phyloP scores from a whole-genome alignment of 2,113 vertebrate genomes.

The Grammomys surdaster region DNA sequence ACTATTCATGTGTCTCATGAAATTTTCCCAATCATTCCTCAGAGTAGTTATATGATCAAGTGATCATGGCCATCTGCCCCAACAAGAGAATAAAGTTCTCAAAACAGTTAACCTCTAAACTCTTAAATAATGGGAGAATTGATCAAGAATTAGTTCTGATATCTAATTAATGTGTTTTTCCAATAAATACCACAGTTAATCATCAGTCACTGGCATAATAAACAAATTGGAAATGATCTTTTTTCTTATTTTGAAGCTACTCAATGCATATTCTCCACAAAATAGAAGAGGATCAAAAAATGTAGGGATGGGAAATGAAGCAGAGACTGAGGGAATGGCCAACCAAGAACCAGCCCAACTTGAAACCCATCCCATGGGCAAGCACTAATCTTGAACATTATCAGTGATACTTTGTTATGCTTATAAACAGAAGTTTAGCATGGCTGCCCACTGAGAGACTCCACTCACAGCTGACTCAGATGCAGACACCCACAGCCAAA shows the following conservation, averaged over 20 bases:
- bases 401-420: no score
- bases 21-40: background rate
- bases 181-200: background rate
- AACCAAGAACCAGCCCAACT: no score
- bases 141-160: background rate
- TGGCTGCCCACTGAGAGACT: no score
- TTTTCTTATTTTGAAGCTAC: conserved; percentile 2
- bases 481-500: no score
- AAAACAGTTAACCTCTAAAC: no score
- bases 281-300: background rate
- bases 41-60: accelerated
- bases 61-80: background rate
- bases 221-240: conserved; percentile 13
- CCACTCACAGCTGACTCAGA: no score
- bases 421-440: no score
- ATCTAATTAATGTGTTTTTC: background rate
- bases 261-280: background rate
- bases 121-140: background rate
- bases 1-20: background rate
- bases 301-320: no score
- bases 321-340: no score
- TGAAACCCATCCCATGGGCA: no score
- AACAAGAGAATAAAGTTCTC: background rate
- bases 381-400: no score
- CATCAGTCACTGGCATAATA: background rate